Evolutionary conservation across 2,113 vertebrate genomes (phyloP).

Genomic region (Diglossa brunneiventris): DNA sequence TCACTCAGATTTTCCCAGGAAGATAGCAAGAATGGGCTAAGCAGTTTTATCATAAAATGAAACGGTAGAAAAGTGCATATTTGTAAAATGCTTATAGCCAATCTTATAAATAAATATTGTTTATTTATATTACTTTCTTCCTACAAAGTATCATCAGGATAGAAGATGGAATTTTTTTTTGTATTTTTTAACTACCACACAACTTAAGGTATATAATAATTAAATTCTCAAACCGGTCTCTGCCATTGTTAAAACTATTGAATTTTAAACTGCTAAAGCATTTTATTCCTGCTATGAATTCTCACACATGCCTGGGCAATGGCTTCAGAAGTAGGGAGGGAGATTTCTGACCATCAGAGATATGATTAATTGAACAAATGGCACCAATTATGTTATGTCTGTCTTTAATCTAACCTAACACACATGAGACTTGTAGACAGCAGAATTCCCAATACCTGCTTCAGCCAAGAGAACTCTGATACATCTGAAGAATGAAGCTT

Average conservation of each 20-base stretch:
- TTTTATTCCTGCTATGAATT: not conserved
- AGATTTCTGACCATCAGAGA: not conserved
- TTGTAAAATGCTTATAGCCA: not conserved
- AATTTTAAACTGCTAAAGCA: not conserved
- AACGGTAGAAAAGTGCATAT: not conserved
- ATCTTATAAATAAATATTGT: not conserved
- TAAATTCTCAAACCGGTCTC: not conserved
- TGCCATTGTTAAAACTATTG: not conserved
- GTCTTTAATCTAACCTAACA: not conserved
- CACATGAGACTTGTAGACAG: not conserved
- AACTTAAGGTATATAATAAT: not conserved
- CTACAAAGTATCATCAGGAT: not conserved
- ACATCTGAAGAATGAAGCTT: conserved; percentile 11
- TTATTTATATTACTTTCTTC: not conserved
- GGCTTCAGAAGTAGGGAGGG: not conserved
- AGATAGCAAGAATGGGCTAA: not conserved
- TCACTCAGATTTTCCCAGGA: not conserved
- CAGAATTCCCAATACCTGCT: not conserved
- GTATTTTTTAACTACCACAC: not conserved
- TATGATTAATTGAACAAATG: not conserved
- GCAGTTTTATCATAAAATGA: not conserved
- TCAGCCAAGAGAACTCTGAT: not conserved
- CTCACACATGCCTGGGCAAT: not conserved
- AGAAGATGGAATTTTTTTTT: not conserved
- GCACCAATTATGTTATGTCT: not conserved